These are phyloP conservation scores for Prolemur simus DNA, from an alignment of 2,113 vertebrate genomes.

Conservation along the genomic window DNA sequence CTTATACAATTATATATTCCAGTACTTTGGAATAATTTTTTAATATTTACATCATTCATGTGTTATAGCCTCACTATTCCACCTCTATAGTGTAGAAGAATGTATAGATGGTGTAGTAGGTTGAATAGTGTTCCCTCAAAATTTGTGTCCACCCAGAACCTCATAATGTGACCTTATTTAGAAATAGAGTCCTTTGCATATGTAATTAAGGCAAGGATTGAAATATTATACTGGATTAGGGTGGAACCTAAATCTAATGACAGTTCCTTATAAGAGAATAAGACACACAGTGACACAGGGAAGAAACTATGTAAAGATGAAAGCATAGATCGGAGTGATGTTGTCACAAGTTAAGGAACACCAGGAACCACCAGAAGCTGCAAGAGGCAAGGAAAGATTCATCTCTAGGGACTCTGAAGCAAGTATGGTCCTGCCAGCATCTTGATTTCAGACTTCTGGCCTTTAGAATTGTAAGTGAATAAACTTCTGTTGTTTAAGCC, in stretches of 20 bases:
- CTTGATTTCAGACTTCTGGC: not conserved
- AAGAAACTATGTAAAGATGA: not conserved
- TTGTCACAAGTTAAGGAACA: not conserved
- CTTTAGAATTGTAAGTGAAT: not conserved
- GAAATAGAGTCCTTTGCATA: not conserved
- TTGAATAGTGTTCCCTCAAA: not conserved
- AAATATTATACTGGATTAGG: not conserved
- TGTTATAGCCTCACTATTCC: not conserved
- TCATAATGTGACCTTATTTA: not conserved
- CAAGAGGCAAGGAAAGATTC: not conserved
- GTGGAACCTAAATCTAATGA: not conserved
- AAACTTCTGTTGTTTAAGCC: not conserved
- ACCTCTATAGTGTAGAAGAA: not conserved
- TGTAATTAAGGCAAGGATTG: not conserved
- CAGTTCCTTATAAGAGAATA: not conserved
- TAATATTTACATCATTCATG: not conserved
- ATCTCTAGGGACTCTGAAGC: not conserved
- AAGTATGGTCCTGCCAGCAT: not conserved
- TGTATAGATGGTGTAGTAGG: not conserved
- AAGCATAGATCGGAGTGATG: not conserved
- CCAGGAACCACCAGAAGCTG: not conserved
- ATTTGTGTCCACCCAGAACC: not conserved
- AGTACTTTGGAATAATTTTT: not conserved
- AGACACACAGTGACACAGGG: not conserved
- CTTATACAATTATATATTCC: not conserved